A percentile compares a stretch with the other conserved stretches of the same genome.
These are phyloP conservation scores for Pterostichus madidus DNA, from an alignment of 2,888 invertebrate genomes.

Conservation along the genomic window DNA sequence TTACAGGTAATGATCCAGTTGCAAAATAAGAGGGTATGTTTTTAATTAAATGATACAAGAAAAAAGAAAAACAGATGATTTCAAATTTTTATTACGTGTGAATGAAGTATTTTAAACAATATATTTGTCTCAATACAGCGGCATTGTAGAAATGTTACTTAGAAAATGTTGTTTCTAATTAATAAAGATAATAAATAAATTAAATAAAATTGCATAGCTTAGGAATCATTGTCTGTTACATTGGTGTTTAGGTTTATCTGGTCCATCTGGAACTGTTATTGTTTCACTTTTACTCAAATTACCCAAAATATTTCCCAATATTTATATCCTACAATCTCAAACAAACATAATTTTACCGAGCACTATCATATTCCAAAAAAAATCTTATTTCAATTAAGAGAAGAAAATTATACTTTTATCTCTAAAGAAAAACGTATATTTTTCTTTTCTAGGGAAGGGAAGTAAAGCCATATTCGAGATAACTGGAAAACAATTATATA, in stretches of 20 bases:
- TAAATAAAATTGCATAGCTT: constrained; percentile 55
- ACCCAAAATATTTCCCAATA: constrained; percentile 7
- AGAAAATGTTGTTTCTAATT: constrained; percentile 63
- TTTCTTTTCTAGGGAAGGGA: too few species aligned
- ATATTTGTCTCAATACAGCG: constrained; percentile 52
- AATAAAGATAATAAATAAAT: constrained; percentile 60
- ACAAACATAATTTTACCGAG: too few species aligned
- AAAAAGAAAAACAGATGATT: constrained; percentile 38
- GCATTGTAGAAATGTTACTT: constrained; percentile 65
- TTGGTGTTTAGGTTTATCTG: constrained; percentile 61
- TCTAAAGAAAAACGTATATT: too few species aligned
- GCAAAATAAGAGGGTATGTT: neutral
- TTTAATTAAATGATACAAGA: constrained; percentile 49
- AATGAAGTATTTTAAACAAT: neutral
- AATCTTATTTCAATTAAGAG: too few species aligned
- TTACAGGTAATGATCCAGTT: too few species aligned
- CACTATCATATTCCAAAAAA: too few species aligned
- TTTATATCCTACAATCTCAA: too few species aligned
- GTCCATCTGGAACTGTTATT: constrained; percentile 47
- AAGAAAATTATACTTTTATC: too few species aligned
- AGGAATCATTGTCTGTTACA: constrained; percentile 65
- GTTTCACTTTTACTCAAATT: constrained; percentile 44
- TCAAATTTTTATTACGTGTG: constrained; percentile 32
- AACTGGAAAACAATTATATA: too few species aligned
- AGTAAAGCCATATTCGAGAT: too few species aligned